Evolutionary conservation across 2,888 invertebrate genomes (phyloP), one percentile per base, ranked within the genome.

Genomic region (Gasteruption jaculator): DNA sequence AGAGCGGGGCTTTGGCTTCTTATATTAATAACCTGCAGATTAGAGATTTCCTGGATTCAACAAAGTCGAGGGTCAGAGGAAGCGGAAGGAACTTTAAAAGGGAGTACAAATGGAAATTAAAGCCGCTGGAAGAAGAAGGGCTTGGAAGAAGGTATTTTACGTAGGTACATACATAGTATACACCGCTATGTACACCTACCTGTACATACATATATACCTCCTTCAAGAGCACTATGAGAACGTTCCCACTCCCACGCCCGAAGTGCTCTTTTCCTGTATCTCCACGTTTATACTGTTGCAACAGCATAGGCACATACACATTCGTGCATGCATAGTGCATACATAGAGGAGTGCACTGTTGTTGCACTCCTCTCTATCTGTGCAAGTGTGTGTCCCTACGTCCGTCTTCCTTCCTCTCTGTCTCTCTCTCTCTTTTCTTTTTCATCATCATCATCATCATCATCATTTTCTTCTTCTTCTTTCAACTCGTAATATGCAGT

Each of bases 191-290:
- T n/a, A n/a, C n/a, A n/a, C n/a, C n/a, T n/a, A n/a, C n/a, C n/a
- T n/a, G n/a, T n/a, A n/a, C n/a, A n/a, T n/a, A n/a, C n/a, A n/a
- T n/a, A n/a, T n/a, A n/a, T n/a, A n/a, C n/a, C n/a, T n/a, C n/a
- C n/a, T n/a, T n/a, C n/a, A n/a, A n/a, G 49, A 40, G 39, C 49
- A 55, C 59, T 68, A 66, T 69, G 69, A 69, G 69, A 69, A 68
- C 58, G 56, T 69, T 69, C 69, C 63, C 68, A 69, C 68, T 69
- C 68, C 68, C 69, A 69, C 69, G 69, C 58, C 57, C 54, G 50
- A 47, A 61, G 61, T 61, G 54, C 61, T 65, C 65, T 60, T 63
- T 68, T 64, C 64, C 63, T 63, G 56, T 50, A 49, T 52, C 38
- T 34, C 37, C 32, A 22, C 35, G 24, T 41, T n/a, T n/a, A n/a